A percentile compares a stretch with the other conserved stretches of the same genome.
These are phyloP conservation scores for Bombyx mandarina DNA, from an alignment of 1,140 invertebrate species.

Conservation along the genomic window DNA sequence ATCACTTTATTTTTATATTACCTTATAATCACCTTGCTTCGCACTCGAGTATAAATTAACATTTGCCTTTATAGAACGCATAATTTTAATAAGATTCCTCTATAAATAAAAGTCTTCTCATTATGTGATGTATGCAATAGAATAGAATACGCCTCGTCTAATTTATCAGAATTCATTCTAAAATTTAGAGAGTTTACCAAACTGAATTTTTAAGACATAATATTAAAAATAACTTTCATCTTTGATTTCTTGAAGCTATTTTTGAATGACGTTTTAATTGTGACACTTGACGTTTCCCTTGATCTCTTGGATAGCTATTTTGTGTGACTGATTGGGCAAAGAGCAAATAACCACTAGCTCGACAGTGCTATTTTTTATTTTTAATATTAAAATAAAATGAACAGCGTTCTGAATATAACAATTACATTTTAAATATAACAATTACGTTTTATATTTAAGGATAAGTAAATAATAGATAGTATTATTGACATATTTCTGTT, in stretches of 20 bases:
- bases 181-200: constrained; percentile 24
- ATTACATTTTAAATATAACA: too few relatives aligned
- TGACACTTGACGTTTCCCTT: constrained; percentile 17
- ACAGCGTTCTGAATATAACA: too few relatives aligned
- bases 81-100: constrained; percentile 54
- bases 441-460: too few relatives aligned
- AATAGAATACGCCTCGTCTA: too few relatives aligned
- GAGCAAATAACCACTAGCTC: too few relatives aligned
- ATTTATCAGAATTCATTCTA: constrained; percentile 33
- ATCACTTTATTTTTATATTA: constrained; percentile 14
- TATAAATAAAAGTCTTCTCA: constrained; percentile 17
- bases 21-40: constrained; percentile 56
- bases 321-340: too few relatives aligned
- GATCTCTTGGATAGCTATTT: not conserved
- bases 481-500: too few relatives aligned
- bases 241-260: constrained; percentile 45
- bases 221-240: constrained; percentile 69
- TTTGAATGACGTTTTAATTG: constrained; percentile 36
- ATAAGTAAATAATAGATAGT: too few relatives aligned
- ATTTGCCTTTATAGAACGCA: constrained; percentile 61
- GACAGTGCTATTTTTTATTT: too few relatives aligned
- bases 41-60: constrained; percentile 54
- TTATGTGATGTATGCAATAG: too few relatives aligned
- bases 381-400: too few relatives aligned
- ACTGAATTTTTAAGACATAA: constrained; percentile 35